phyloP scores from a whole-genome alignment of 2,888 invertebrate species.

The Sisyra terminalis region DNA sequence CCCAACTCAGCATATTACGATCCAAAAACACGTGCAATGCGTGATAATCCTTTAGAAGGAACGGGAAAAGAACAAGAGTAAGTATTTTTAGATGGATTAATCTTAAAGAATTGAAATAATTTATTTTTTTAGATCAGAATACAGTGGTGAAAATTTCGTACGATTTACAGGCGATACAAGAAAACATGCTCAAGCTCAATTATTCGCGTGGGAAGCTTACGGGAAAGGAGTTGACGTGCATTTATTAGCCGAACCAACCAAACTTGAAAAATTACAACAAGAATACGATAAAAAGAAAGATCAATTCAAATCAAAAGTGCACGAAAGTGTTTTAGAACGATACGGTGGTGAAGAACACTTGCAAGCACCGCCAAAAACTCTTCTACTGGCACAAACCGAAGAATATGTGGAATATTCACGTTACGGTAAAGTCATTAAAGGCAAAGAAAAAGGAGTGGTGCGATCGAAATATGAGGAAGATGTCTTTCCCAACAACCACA shows the following conservation, averaged over 20 bases:
- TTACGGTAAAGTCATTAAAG: conserved; percentile 73
- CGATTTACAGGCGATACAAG: conserved; percentile 88
- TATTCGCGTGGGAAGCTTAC: conserved; percentile 97
- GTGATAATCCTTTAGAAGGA: conserved; percentile 75
- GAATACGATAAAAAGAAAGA: conserved; percentile 84
- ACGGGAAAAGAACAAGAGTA: conserved; percentile 39
- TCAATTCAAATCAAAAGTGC: conserved; percentile 72
- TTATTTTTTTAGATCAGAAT: conserved; percentile 39
- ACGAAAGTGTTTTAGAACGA: conserved; percentile 70
- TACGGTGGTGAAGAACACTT: conserved; percentile 94
- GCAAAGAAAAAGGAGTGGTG: conserved; percentile 75
- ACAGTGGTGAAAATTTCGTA: conserved; percentile 92
- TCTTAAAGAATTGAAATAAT: not conserved
- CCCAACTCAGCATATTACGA: conserved; percentile 98
- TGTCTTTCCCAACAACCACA: conserved; percentile 81
- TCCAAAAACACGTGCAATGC: conserved; percentile 97
- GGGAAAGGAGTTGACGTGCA: conserved; percentile 88
- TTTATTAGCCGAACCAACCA: conserved; percentile 93
- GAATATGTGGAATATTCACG: conserved; percentile 91
- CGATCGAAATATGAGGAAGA: conserved; percentile 90
- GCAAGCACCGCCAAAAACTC: conserved; percentile 70
- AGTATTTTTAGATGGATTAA: conserved; percentile 18
- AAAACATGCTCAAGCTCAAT: conserved; percentile 76
- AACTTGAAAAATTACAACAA: conserved; percentile 76
- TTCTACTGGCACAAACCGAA: conserved; percentile 88